Base-by-base conservation (phyloP, 2,797 vertebrate species). In the Pteronotus mesoamericanus region DNA sequence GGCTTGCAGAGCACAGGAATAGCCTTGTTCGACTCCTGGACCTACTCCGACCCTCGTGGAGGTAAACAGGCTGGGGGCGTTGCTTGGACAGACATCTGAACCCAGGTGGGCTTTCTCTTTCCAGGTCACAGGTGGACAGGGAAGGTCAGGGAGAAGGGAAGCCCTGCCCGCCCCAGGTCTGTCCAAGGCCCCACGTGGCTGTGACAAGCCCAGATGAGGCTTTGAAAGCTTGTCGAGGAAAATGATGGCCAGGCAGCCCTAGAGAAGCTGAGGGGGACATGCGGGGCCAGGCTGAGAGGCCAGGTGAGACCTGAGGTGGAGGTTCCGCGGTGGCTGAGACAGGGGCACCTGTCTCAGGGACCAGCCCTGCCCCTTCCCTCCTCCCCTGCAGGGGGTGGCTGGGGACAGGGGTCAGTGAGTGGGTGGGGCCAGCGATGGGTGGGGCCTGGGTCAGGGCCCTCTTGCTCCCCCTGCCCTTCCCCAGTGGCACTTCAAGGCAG, bases 11-110 rank as follows among this genome's bases (percentile, higher is more conserved):
- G 10, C 16, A 3, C 0, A 2, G 12, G 37, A 6, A 9, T 1
- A 14, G 51, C 10, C 7, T 0, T 29, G 55, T 11, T 22, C 0
- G 0, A 12, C 1, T 10, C 9, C 1, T 1, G 2, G 2, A 9
- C 6, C 6, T 2, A 0, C 39, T 32, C 11, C 7, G 6, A 12
- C 48, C 32, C 9, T 22, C 61, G 32, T 0, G 0, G 71, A 18
- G 34, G 44, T 9, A 4, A 10, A 26, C 5, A 18, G 6, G 9
- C 18, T 57, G 0, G 0, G 37, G 29, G 42, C 2, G 21, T 6
- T n/a, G 39, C 72, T 80, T 6, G 5, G 80, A 46, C 8, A 77
- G 69, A 61, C 24, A 3, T 3, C 24, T 37, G 2, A 11, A 59
- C 16, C 29, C 0, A 55, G 42, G n/a, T 37, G 5, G 26, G 8